Base-by-base conservation (phyloP, 1,140 invertebrate genomes). In the Drosophila grimshawi region DNA sequence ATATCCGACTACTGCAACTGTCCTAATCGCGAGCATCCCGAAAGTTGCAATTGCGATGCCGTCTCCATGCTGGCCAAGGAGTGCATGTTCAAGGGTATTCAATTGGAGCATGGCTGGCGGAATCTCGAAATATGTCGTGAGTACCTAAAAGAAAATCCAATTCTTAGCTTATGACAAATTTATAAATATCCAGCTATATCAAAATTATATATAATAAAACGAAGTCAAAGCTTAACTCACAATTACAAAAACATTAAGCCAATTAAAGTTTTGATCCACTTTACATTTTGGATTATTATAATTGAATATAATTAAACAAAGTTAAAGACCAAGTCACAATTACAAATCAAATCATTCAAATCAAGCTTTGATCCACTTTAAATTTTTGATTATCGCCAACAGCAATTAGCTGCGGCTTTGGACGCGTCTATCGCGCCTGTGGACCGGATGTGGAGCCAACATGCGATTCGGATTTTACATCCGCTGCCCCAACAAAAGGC, bases 1-100 rank as follows among this genome's bases (percentile, higher is more conserved):
- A 93, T 94, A 68, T 95, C 95, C 93, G 97, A 97, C 88, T 97
- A 95, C 89, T 97, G 96, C 83, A 93, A 94, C n/a, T 97, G 97
- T 75, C 83, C 91, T 5, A 83, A 93, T 43, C 73, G 57, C 64
- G 94, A 94, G 2, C 80, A 91, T 83, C 93, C 92, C 3, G 94
- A 94, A 48, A 94, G 94, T 52, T 97, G 97, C 81, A 95, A 95
- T 1, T 98, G 97, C 82, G 94, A 95, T 51, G 95, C 96, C 2
- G 94, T 97, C 55, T 94, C 95, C 3, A 95, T 97, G 59, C 96
- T 96, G 81, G 95, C 96, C 2, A 94, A 95, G 77, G 96, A 97
- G 72, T 98, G 97, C 85, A 92, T 93, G 6, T 93, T 95, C 41
- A 94, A 95, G 37, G 95, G 95, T 11, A 91, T 96, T 0, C 93